Percentiles rank a stretch among this genome's conserved stretches.
phyloP scores from a whole-genome alignment of 2,797 vertebrate species.

The Linurgus olivaceus region DNA sequence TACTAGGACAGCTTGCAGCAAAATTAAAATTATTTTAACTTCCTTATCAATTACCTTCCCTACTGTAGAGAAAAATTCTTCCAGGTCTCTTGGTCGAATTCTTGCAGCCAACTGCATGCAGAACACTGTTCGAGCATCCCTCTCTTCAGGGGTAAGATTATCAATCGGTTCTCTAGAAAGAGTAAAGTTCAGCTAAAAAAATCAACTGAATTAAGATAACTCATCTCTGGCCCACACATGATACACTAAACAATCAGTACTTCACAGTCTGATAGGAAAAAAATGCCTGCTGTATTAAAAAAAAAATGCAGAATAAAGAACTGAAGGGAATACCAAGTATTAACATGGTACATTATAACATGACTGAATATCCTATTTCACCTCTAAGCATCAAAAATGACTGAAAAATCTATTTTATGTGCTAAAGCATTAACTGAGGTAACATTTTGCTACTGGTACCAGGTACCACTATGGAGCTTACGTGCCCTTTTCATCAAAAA shows the following conservation, averaged over 20 bases:
- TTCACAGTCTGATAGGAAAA: neutral
- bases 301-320: neutral
- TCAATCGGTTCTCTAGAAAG: slow-evolving; percentile 87
- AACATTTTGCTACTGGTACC: neutral
- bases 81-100: slow-evolving; percentile 92
- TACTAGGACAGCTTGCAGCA: neutral
- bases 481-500: neutral
- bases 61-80: slow-evolving; percentile 97
- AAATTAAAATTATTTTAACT: neutral
- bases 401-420: neutral
- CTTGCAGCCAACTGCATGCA: slow-evolving; percentile 97
- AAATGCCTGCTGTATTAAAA: neutral
- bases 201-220: neutral
- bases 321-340: neutral
- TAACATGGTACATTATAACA: neutral
- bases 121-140: slow-evolving; percentile 94
- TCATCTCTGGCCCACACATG: neutral
- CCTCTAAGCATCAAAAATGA: neutral
- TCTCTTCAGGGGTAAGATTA: slow-evolving; percentile 94
- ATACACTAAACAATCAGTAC: neutral
- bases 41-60: slow-evolving; percentile 82
- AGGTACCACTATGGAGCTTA: neutral
- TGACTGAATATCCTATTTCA: neutral
- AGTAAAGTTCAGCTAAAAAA: neutral
- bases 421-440: neutral